Conservation (phyloP, 2,797 vertebrate species). For the Avahi laniger region DNA sequence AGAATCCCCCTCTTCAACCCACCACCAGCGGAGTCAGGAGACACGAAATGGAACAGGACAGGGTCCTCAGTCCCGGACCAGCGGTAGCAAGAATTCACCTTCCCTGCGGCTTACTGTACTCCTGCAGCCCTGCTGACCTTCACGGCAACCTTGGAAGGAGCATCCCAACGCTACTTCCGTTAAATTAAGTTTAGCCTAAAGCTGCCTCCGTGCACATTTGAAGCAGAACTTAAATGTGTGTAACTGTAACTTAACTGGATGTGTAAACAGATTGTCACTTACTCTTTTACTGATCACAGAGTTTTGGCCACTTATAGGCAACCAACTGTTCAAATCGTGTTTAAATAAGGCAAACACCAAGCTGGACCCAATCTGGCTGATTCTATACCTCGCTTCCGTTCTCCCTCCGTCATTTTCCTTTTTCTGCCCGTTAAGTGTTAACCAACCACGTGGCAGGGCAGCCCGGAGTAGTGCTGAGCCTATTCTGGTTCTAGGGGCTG, state of each 20-base stretch:
- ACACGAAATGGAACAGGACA: background rate
- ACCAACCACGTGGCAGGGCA: background rate
- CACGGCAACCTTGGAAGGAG: background rate
- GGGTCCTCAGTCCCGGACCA: rapidly evolving
- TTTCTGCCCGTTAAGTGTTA: background rate
- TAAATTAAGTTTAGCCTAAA: background rate
- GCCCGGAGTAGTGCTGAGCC: background rate
- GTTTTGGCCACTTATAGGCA: background rate
- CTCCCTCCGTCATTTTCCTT: background rate
- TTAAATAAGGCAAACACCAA: background rate
- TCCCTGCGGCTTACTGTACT: background rate
- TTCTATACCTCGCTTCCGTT: background rate
- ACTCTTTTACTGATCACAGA: background rate
- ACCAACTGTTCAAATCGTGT: background rate
- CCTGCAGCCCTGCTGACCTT: background rate
- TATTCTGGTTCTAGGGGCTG: background rate
- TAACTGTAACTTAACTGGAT: background rate
- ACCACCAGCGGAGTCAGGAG: background rate
- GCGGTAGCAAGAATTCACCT: background rate
- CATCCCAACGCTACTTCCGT: too few species aligned
- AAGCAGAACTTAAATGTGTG: background rate
- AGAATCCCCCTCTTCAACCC: background rate
- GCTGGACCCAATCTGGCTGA: background rate
- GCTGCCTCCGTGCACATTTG: background rate
- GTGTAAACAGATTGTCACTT: background rate